Base-by-base conservation (phyloP, 2,113 vertebrate genomes). In the Acrocephalus arundinaceus region DNA sequence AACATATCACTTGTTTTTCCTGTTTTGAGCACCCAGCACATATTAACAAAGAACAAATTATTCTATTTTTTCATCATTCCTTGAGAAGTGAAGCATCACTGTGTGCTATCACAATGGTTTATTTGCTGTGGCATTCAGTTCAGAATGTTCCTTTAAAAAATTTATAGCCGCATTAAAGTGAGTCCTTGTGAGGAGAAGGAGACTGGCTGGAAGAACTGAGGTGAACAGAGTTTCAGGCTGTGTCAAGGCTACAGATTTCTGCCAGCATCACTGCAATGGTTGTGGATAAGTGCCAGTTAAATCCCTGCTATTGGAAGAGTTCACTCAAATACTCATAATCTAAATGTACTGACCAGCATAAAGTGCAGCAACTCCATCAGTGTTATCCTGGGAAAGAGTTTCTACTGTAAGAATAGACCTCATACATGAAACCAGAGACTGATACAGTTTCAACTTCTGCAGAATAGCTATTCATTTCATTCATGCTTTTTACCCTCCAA, bases 61-160 rank as follows among this genome's bases (percentile, higher is more conserved):
- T 73, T 91, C 65, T 30, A 30, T 7, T 6, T 90, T 87, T 68
- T 76, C 52, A 91, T 33, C 48, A 5, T 55, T 62, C 59, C 68
- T 81, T 74, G 35, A 90, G 57, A 90, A 96, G 59, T 16, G 35
- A 90, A 88, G 70, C 70, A 58, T 33, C 58, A 13, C 41, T 39
- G 39, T 12, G 6, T 78, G 91, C 28, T 78, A 72, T 81, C 83
- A 96, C 20, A 65, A 63, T 71, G 62, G 25, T 92, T 95, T 94
- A 76, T 84, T 92, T 95, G 80, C 92, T 84, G 73, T 81, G 57
- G 54, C 70, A 66, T 73, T 91, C 71, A 39, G 83, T 41, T 93
- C 73, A 94, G 58, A 80, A 87, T 8, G 58, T 94, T 89, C 74
- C 81, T 79, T 87, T 77, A 65, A 62, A 96, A 95, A 95, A 94